Evolutionary conservation across 1,140 invertebrate species (phyloP).

Genomic region (Laupala kohalensis): DNA sequence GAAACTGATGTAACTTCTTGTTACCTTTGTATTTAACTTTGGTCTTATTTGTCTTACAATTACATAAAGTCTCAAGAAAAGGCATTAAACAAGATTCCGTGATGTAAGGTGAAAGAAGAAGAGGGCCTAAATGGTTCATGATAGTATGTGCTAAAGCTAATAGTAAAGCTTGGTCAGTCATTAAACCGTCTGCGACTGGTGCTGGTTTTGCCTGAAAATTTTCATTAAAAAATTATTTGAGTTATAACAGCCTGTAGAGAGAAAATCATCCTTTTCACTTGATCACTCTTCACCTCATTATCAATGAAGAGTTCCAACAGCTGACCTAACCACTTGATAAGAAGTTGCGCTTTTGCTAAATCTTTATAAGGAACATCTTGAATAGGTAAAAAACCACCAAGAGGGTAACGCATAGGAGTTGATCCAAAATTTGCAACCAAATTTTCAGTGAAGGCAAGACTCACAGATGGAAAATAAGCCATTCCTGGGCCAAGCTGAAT

Average conservation of each 20-base stretch:
- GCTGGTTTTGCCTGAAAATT: too few species aligned
- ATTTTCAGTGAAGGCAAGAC: slow-evolving; percentile 58
- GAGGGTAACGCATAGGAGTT: slow-evolving; percentile 53
- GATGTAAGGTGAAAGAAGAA: slow-evolving; percentile 39
- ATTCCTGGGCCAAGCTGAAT: slow-evolving; percentile 53
- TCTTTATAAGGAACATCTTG: slow-evolving; percentile 43
- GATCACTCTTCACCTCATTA: too few species aligned
- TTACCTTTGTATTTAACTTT: slow-evolving; percentile 9
- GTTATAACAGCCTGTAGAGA: too few species aligned
- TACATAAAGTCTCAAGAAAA: slow-evolving; percentile 28
- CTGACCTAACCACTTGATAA: slow-evolving; percentile 44
- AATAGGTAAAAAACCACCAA: slow-evolving; percentile 50
- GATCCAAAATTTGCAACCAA: slow-evolving; percentile 68
- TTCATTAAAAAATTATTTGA: too few species aligned
- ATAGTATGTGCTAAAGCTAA: slow-evolving; percentile 27
- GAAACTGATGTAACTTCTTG: slow-evolving; percentile 28
- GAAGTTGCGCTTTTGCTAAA: slow-evolving; percentile 35
- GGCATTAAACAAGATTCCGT: slow-evolving; percentile 39
- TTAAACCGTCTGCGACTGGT: too few species aligned
- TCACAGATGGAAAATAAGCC: slow-evolving; percentile 67
- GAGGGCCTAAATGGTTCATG: slow-evolving; percentile 37
- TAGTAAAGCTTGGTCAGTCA: slow-evolving; percentile 10
- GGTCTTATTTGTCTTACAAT: background rate
- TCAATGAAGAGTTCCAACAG: slow-evolving; percentile 19
- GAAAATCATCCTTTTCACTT: too few species aligned